Base-by-base conservation (phyloP, 2,797 vertebrate species). In the Tachyglossus aculeatus region DNA sequence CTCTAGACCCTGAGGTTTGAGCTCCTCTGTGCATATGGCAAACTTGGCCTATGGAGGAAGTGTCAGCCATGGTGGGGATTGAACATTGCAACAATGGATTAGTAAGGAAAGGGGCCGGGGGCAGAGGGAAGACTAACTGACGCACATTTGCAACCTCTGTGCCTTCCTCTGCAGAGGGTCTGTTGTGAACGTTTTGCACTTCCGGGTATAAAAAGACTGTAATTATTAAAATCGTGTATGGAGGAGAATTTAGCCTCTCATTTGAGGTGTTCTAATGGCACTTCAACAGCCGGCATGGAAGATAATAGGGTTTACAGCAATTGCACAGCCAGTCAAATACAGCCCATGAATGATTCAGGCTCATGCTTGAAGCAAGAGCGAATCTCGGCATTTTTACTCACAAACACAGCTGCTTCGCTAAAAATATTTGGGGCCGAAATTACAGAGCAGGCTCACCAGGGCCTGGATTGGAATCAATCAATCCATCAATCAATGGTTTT, bases 401-500 rank as follows among this genome's bases (percentile, higher is more conserved):
- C 2, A n/a, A n/a, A 6, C 58, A 18, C 85, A 88, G 81, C 86
- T 86, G 83, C 80, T 83, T 71, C 38, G 36, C 83, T 84, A 77
- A 3, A 74, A 81, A 74, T 61, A 55, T 59, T 80, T 68, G 74
- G 80, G 77, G 84, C 84, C 52, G 45, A 25, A 52, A 32, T 47
- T 5, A 38, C 43, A 12, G 45, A 68, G 51, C 39, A 12, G 21
- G 59, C 59, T 13, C 2, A 33, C 53, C 69, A 13, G 12, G 75
- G 55, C 33, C 10, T 58, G 44, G 38, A 1, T 37, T 18, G 13
- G 60, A 27, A 53, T n/a, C n/a, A n/a, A n/a, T n/a, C n/a, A n/a
- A n/a, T n/a, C n/a, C n/a, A n/a, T n/a, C n/a, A n/a, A n/a, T n/a
- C n/a, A n/a, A n/a, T n/a, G n/a, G n/a, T n/a, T n/a, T n/a, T n/a